Evolutionary conservation across 2,888 invertebrate species (phyloP), one percentile per base, ranked within the genome.

Genomic region (Nycteola revayana): DNA sequence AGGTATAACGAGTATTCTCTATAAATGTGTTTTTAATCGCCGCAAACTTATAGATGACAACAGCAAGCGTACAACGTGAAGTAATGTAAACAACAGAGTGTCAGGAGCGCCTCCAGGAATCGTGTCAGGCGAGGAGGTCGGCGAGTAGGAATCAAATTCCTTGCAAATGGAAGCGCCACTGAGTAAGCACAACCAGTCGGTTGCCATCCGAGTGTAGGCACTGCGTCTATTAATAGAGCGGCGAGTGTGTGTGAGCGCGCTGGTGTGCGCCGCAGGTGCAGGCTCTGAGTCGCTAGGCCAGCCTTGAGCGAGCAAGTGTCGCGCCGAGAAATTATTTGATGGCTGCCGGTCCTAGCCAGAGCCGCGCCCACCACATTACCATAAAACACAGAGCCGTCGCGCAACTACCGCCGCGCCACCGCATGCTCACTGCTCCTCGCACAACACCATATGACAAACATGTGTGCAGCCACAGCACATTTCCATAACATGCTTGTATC

Each of bases 241-340:
- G 35, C 23, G 48, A 25, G 29, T 18, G 18, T 30, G 22, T 5
- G 21, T n/a, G 4, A 7, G 21, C 7, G 14, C 1, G 9, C 6
- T 17, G 20, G 32, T 35, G 44, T 14, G 47, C 30, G 33, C 11
- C 41, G 51, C 60, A 58, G 60, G 57, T 60, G 58, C 60, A 50
- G 56, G 43, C 55, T 32, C n/a, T n/a, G n/a, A n/a, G n/a, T n/a
- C 34, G 35, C 36, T 20, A n/a, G n/a, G 18, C 28, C 28, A 54
- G 60, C 62, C 60, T 60, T 54, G 60, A 52, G 58, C 37, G 45
- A 31, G 43, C 55, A 36, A 53, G 59, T 54, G 59, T 57, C 61
- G 51, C 54, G 31, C 1, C 43, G 48, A 51, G 53, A 52, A 33
- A 45, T 55, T 57, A 50, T 45, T 28, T 47, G 55, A 49, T 43